Percentiles rank a stretch among this genome's conserved stretches.
These are phyloP conservation scores for Chalcis sispes DNA, from an alignment of 2,888 invertebrate genomes.

Conservation along the genomic window DNA sequence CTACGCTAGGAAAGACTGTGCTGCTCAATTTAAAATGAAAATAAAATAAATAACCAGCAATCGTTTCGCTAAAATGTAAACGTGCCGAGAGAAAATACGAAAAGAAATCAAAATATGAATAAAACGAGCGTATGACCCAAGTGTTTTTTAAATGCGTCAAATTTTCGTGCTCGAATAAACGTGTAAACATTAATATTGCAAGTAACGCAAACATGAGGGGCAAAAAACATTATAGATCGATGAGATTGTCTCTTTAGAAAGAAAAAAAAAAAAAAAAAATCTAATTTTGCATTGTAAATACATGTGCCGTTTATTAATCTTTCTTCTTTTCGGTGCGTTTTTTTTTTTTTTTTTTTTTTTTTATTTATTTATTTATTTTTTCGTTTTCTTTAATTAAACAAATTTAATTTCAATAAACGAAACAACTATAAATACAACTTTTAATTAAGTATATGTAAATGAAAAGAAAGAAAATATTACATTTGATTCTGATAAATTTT, in stretches of 20 bases:
- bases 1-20: conserved; percentile 32
- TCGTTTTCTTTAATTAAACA: conserved; percentile 16
- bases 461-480: neutral
- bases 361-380: no score
- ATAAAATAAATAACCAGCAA: neutral
- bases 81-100: conserved; percentile 52
- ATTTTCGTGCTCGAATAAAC: conserved; percentile 34
- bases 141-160: conserved; percentile 29
- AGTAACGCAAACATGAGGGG: neutral
- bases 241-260: conserved; percentile 26
- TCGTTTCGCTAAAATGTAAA: conserved; percentile 37
- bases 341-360: no score
- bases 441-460: neutral
- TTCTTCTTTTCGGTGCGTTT: no score
- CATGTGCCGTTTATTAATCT: conserved; percentile 21
- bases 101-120: conserved; percentile 24
- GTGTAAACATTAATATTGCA: conserved; percentile 6
- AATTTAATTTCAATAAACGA: conserved; percentile 55
- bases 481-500: conserved; percentile 55
- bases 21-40: conserved; percentile 2
- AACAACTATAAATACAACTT: conserved; percentile 17
- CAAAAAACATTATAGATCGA: conserved; percentile 10
- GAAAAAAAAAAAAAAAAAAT: neutral
- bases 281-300: conserved; percentile 58
- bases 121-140: conserved; percentile 11